Evolutionary conservation across 2,888 invertebrate genomes (phyloP).

Genomic region (Cotesia congregata): DNA sequence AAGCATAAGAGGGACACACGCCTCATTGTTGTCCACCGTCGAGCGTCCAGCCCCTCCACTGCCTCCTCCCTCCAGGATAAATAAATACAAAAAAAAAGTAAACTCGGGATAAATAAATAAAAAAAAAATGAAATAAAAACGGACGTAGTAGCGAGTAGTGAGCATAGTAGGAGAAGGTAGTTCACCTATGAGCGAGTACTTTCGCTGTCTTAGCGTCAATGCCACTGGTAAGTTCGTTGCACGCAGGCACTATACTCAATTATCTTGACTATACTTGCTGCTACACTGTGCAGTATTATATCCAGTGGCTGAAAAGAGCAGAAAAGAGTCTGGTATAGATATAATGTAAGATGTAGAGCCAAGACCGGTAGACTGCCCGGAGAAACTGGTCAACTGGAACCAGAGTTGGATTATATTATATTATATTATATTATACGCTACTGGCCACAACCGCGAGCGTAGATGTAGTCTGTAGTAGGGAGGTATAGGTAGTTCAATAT

Average conservation of each 20-base stretch:
- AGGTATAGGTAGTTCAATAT: constrained; percentile 3
- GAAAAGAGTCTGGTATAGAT: no score
- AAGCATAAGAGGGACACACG: constrained; percentile 33
- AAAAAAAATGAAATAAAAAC: constrained; percentile 18
- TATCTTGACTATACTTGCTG: neutral
- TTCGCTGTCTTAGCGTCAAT: constrained; percentile 63
- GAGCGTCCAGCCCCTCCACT: no score
- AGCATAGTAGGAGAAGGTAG: neutral
- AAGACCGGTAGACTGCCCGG: constrained; percentile 42
- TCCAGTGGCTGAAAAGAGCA: neutral
- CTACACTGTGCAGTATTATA: constrained; percentile 1
- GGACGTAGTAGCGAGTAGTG: neutral
- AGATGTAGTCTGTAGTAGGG: constrained; percentile 53
- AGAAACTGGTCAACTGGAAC: constrained; percentile 57
- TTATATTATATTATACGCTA: constrained; percentile 24
- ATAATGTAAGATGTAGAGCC: neutral
- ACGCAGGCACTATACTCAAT: constrained; percentile 12
- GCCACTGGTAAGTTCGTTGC: constrained; percentile 51
- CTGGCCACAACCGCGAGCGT: constrained; percentile 45
- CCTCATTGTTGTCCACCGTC: constrained; percentile 20
- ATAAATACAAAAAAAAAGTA: no score
- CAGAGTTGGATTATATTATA: constrained; percentile 10
- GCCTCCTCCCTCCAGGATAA: no score
- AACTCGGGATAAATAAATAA: neutral
- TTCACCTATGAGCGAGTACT: constrained; percentile 60